phyloP scores from a whole-genome alignment of 2,797 vertebrate genomes.

The Tokudaia tokunoshimensis region DNA sequence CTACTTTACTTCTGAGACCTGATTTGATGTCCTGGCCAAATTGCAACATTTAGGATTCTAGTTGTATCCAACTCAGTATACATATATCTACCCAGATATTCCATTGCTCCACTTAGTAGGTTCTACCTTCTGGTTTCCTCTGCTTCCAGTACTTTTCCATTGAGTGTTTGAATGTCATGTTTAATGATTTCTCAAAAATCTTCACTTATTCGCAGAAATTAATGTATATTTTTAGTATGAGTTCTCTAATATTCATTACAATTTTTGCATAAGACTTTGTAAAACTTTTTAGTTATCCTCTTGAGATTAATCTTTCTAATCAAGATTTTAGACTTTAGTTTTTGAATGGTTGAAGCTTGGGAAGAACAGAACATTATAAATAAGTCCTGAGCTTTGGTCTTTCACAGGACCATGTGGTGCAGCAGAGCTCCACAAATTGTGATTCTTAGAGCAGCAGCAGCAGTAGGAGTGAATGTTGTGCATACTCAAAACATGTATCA shows the following conservation, averaged over 20 bases:
- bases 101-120: accelerated
- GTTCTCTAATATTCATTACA: not conserved
- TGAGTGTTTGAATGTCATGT: not conserved
- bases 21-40: not conserved
- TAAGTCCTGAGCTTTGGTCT: not conserved
- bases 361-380: not conserved
- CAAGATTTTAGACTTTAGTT: not conserved
- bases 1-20: not conserved
- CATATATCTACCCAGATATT: accelerated
- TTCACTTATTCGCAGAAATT: not conserved
- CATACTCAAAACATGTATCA: not conserved
- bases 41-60: accelerated
- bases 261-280: not conserved
- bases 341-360: not conserved
- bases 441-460: too few relatives aligned
- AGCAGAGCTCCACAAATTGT: not conserved
- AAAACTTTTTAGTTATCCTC: not conserved
- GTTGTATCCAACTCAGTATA: not conserved
- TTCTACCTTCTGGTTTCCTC: not conserved
- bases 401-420: accelerated
- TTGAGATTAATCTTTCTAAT: conserved; percentile 24
- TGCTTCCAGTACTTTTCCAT: not conserved
- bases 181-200: not conserved
- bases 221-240: not conserved
- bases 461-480: not conserved